Evolutionary conservation across 2,888 invertebrate species (phyloP).

Genomic region (Meta bourneti): DNA sequence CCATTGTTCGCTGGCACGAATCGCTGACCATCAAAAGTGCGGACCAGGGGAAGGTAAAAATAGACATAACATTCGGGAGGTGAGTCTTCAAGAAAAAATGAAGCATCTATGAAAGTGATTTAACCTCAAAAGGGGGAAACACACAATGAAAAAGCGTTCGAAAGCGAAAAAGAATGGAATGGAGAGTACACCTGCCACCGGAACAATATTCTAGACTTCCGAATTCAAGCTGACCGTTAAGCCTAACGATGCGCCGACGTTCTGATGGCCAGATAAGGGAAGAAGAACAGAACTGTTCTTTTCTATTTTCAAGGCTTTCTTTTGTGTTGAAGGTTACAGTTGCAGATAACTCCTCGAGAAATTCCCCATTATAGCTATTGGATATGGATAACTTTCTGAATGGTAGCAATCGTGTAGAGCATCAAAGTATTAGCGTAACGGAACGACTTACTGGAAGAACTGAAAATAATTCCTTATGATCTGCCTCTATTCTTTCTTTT

Average conservation of each 20-base stretch:
- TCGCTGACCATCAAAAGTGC: background rate
- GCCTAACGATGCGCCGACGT: conserved; percentile 5
- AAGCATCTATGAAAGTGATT: too few species aligned
- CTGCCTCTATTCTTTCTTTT: conserved; percentile 10
- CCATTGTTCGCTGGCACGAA: background rate
- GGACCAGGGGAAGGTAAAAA: background rate
- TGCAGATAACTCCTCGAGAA: conserved; percentile 8
- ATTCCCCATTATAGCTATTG: conserved; percentile 9
- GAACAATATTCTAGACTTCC: background rate
- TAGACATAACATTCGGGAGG: background rate
- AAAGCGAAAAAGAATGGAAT: conserved; percentile 32
- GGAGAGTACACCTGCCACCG: background rate
- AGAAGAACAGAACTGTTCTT: background rate
- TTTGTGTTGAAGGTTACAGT: conserved; percentile 34
- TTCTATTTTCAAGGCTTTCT: background rate
- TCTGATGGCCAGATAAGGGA: conserved; percentile 22
- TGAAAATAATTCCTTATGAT: conserved; percentile 9
- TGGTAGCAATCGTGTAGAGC: conserved; percentile 39
- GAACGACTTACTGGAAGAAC: conserved; percentile 14
- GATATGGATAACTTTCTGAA: conserved; percentile 43
- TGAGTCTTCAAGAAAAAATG: background rate
- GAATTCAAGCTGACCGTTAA: conserved; percentile 49
- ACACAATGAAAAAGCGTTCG: conserved; percentile 6
- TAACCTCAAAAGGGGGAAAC: background rate
- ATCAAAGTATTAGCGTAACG: conserved; percentile 44